A percentile compares a stretch with the other conserved stretches of the same genome.
Evolutionary conservation across 2,888 invertebrate species (phyloP).

Genomic region (Rhogogaster chlorosoma): DNA sequence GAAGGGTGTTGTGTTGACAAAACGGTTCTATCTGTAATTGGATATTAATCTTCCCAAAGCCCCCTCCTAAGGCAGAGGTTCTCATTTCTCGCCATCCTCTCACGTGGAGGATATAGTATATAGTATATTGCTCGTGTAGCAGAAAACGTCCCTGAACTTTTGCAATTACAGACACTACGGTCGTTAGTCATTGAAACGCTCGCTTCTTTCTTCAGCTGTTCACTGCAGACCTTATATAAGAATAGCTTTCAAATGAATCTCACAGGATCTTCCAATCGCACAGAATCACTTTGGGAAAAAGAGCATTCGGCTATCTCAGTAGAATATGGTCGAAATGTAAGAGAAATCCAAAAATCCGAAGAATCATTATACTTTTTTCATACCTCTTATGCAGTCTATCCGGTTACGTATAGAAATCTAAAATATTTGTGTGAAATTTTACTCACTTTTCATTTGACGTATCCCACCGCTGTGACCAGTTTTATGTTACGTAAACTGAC

Average conservation of each 20-base stretch:
- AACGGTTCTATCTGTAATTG: constrained; percentile 51
- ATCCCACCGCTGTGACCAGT: constrained; percentile 22
- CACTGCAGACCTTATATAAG: not conserved
- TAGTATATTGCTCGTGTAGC: not conserved
- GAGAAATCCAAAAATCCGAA: not conserved
- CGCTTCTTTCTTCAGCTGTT: not conserved
- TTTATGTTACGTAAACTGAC: constrained; percentile 15
- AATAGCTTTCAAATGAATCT: constrained; percentile 4
- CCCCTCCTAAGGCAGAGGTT: not conserved
- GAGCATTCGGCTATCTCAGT: not conserved
- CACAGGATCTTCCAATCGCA: not conserved
- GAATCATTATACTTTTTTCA: not conserved
- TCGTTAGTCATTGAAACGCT: constrained; percentile 27
- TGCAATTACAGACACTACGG: constrained; percentile 25
- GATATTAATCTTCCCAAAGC: constrained; percentile 48
- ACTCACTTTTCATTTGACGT: not conserved
- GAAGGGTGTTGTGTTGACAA: constrained; percentile 50
- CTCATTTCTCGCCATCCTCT: constrained; percentile 20
- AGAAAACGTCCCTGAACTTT: constrained; percentile 11
- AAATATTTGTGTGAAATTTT: not conserved
- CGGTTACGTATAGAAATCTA: not conserved
- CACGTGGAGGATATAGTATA: not conserved
- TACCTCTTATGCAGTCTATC: not conserved
- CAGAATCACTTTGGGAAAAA: not conserved
- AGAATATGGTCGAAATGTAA: not conserved